Percentiles rank a stretch among this genome's conserved stretches.
Conservation (phyloP, 2,113 vertebrate genomes). For the Sander lucioperca region DNA sequence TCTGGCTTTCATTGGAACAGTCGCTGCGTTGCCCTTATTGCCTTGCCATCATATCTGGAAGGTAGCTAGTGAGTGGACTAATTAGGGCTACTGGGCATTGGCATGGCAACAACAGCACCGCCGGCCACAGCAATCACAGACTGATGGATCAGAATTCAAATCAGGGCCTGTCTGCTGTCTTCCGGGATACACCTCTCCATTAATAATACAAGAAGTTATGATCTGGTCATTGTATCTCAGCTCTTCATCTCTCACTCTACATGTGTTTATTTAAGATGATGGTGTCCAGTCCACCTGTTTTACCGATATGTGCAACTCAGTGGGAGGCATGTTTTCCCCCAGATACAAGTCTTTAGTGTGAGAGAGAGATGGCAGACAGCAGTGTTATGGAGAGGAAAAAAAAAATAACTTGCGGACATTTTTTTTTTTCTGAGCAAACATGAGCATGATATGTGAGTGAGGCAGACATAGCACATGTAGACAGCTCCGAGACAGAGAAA, state of each 20-base stretch:
- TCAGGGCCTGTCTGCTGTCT: slow-evolving; percentile 30
- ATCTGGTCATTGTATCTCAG: slow-evolving; percentile 23
- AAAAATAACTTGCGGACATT: not conserved
- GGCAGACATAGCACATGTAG: not conserved
- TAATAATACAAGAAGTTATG: not conserved
- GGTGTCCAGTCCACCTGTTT: slow-evolving; percentile 34
- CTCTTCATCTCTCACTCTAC: slow-evolving; percentile 25
- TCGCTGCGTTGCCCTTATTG: slow-evolving; percentile 20
- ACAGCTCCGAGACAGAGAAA: not conserved
- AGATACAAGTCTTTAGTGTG: slow-evolving; percentile 4
- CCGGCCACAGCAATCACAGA: slow-evolving; percentile 5
- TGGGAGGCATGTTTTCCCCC: slow-evolving; percentile 26
- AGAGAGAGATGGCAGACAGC: not conserved
- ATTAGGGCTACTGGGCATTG: slow-evolving; percentile 52
- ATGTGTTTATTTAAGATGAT: slow-evolving; percentile 43
- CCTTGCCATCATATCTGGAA: slow-evolving; percentile 13
- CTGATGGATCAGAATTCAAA: slow-evolving; percentile 43
- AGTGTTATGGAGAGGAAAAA: not conserved
- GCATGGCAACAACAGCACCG: slow-evolving; percentile 59
- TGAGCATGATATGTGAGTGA: not conserved
- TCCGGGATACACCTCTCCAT: not conserved
- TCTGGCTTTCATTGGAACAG: slow-evolving; percentile 37
- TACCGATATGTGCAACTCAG: slow-evolving; percentile 30
- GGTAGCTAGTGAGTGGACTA: slow-evolving; percentile 40
- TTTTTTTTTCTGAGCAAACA: slow-evolving; percentile 7